Evolutionary conservation across 2,113 vertebrate species (phyloP), one percentile per base, ranked within the genome.

Genomic region (Tinamus guttatus): DNA sequence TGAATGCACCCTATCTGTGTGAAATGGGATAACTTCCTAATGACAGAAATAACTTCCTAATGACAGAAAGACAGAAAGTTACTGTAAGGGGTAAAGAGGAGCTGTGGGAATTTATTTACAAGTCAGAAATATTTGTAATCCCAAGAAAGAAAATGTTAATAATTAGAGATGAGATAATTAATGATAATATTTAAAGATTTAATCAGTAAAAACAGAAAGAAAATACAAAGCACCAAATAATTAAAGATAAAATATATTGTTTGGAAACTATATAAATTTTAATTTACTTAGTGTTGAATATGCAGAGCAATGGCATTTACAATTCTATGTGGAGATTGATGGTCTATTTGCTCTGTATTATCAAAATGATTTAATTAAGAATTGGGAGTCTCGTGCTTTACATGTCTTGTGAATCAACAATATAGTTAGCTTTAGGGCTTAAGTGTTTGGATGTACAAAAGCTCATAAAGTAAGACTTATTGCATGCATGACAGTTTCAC

Each of bases 291-390:
- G 10, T 75, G 36, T 70, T 84, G 60, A 92, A 67, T 87, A 73
- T 90, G 60, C 32, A 78, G 64, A 93, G 7, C n/a, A 84, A 30
- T 86, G 69, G n/a, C 58, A 70, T 90, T 96, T 97, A 67, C 20
- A 81, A 7, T 19, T 81, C 87, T 79, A 43, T 49, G 13, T 59
- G 87, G 81, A 93, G 62, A 32, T 30, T 78, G 77, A 87, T 69
- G 40, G 60, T 84, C 76, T 93, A 85, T 47, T 85, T 95, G 73
- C 73, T 68, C 87, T 77, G 19, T 63, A 64, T 89, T 89, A 92
- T 79, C 93, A 93, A 91, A 97, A 92, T 81, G 34, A 91, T 36
- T 92, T 93, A 87, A 93, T 94, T 78, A 97, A 88, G 78, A 87
- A 87, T 89, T 94, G 63, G n/a, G 65, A 85, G n/a, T 76, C 36